These are phyloP conservation scores for Amphiura filiformis DNA, from an alignment of 35 echinoderm and acorn worm species.

Conservation along the genomic window DNA sequence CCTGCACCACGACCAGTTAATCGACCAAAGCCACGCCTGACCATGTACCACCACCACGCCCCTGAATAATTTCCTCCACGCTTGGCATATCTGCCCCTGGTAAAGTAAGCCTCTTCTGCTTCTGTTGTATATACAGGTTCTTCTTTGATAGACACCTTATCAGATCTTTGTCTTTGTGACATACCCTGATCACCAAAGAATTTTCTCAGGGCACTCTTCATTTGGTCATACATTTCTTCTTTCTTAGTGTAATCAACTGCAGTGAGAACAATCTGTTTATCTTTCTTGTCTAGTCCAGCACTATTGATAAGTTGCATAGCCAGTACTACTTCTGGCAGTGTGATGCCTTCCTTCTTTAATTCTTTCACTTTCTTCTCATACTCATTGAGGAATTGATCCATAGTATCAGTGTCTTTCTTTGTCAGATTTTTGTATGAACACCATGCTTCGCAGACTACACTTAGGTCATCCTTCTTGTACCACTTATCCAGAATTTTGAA, in stretches of 20 bases:
- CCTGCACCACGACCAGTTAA: neutral
- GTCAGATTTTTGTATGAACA: neutral
- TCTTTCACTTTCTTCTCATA: conserved; percentile 46
- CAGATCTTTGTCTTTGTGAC: neutral
- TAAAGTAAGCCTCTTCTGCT: conserved; percentile 11
- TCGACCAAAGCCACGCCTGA: no score
- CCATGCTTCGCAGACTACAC: neutral
- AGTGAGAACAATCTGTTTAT: conserved; percentile 26
- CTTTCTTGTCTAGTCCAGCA: conserved; percentile 48
- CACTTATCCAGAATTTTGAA: conserved; percentile 21
- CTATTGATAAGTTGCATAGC: conserved; percentile 48
- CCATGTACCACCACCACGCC: neutral
- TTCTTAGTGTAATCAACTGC: conserved; percentile 2
- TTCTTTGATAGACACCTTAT: neutral
- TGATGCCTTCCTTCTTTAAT: conserved; percentile 30
- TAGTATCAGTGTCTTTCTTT: neutral
- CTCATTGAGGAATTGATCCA: conserved; percentile 9
- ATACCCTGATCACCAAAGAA: conserved; percentile 12
- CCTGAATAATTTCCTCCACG: conserved; percentile 14
- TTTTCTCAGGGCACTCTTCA: conserved; percentile 25
- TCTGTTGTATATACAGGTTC: conserved; percentile 8
- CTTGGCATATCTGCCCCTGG: neutral
- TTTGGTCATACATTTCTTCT: conserved; percentile 15
- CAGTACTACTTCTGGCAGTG: conserved; percentile 40
- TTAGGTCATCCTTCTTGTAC: neutral